Base-by-base conservation (phyloP, 2,888 invertebrate species). In the Melipona bicolor region DNA sequence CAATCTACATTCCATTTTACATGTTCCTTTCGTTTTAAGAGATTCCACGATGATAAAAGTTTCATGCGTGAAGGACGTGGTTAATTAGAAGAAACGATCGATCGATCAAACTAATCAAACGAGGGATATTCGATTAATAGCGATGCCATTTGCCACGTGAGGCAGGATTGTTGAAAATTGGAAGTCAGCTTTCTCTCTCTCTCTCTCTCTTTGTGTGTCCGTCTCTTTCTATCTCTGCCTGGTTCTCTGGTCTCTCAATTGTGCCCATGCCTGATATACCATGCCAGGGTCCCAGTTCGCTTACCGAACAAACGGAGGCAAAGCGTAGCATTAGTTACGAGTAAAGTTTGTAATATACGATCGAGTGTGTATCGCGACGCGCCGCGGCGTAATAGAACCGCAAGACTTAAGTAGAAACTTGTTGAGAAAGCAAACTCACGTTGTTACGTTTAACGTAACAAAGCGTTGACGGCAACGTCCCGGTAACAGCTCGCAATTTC, bases 321-420 rank as follows among this genome's bases (percentile, higher is more conserved):
- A 89, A 85, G 87, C 79, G 65, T 52, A 78, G 82, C 84, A 88
- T 89, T 89, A 89, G 85, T 89, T 89, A 89, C 87, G 89, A 78
- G 81, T 85, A 84, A 89, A 89, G 89, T 89, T 89, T 84, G 82
- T 87, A 89, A 89, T 87, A 84, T 88, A 89, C 88, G 89, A 88
- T 89, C 88, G 81, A 79, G 77, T 70, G 79, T 84, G 85, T 89
- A 85, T 89, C 81, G 87, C 83, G 79, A 77, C 74, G 81, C 72
- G 81, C 72, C 61, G 65, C 71, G 76, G 73, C 78, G 79, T 88
- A 89, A 89, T 89, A 87, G 87, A 83, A 89, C 89, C 86, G 72
- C 80, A 85, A 83, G 84, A 71, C 81, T 82, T 73, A 88, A 85
- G 86, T 83, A 83, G 88, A 78, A 88, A 88, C 88, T 88, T 88